Conservation (phyloP, 2,113 vertebrate species). For the Tupaia chinensis region DNA sequence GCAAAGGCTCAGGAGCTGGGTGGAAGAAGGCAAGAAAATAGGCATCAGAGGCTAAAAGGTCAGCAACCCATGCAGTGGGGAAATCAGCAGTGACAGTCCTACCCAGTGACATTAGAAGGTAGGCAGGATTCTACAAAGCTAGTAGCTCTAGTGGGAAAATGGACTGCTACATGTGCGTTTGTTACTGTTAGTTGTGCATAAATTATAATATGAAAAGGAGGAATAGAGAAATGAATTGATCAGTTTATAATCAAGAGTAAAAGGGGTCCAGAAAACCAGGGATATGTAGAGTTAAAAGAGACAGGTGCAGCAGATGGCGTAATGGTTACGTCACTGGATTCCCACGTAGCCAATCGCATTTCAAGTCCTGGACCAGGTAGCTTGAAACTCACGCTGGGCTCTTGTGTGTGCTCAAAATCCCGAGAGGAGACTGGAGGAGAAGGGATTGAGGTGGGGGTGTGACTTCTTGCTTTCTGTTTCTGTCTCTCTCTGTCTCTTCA, state of each 20-base stretch:
- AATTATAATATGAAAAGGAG: neutral
- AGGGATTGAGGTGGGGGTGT: too few relatives aligned
- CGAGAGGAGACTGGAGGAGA: too few relatives aligned
- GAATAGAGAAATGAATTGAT: slow-evolving; percentile 4
- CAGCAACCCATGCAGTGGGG: neutral
- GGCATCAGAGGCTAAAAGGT: neutral
- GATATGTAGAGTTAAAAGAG: neutral
- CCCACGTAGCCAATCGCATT: too few relatives aligned
- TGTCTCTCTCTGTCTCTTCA: too few relatives aligned
- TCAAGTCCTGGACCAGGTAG: too few relatives aligned
- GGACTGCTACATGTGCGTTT: neutral
- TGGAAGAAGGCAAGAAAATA: neutral
- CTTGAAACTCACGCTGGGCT: too few relatives aligned
- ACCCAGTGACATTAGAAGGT: neutral
- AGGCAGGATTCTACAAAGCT: neutral
- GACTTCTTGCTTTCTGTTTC: too few relatives aligned
- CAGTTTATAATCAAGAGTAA: neutral
- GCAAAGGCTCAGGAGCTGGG: neutral
- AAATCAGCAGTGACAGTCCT: neutral
- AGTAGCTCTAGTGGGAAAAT: neutral
- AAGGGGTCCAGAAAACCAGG: neutral
- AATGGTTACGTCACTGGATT: too few relatives aligned
- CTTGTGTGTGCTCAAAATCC: too few relatives aligned
- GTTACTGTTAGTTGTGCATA: neutral
- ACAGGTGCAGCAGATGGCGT: neutral